phyloP scores from a whole-genome alignment of 2,797 vertebrate species.

The Onychomys torridus region DNA sequence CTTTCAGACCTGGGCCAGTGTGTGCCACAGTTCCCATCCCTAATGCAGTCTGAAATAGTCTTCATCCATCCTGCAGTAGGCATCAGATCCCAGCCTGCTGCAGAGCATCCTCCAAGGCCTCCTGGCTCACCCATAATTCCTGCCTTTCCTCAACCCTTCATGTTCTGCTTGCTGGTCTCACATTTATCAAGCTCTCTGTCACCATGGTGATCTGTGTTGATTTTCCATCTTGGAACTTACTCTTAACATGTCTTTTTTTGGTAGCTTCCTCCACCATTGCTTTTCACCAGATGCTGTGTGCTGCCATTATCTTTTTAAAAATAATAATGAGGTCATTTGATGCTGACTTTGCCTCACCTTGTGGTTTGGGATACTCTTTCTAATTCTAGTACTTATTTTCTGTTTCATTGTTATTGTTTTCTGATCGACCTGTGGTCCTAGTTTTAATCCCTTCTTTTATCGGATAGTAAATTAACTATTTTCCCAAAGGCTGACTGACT shows the following conservation, averaged over 20 bases:
- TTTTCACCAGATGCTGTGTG: neutral
- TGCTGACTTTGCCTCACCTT: neutral
- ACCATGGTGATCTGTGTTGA: neutral
- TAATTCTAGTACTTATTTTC: neutral
- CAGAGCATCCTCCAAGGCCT: neutral
- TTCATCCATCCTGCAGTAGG: accelerated
- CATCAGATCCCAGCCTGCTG: neutral
- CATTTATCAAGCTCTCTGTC: neutral
- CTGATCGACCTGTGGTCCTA: no score
- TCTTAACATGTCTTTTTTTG: neutral
- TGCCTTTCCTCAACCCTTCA: accelerated
- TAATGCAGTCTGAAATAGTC: neutral
- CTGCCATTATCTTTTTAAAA: neutral
- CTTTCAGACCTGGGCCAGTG: neutral
- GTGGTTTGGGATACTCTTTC: neutral
- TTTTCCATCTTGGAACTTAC: neutral
- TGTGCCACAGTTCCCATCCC: accelerated
- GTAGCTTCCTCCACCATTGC: no score
- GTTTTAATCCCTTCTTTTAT: neutral
- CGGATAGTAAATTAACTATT: neutral
- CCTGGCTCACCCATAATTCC: accelerated
- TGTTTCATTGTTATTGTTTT: neutral
- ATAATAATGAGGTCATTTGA: neutral
- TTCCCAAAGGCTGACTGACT: neutral
- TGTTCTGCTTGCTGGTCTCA: neutral